Conservation (phyloP, 2,888 invertebrate genomes). For the Watsonalla cultraria region DNA sequence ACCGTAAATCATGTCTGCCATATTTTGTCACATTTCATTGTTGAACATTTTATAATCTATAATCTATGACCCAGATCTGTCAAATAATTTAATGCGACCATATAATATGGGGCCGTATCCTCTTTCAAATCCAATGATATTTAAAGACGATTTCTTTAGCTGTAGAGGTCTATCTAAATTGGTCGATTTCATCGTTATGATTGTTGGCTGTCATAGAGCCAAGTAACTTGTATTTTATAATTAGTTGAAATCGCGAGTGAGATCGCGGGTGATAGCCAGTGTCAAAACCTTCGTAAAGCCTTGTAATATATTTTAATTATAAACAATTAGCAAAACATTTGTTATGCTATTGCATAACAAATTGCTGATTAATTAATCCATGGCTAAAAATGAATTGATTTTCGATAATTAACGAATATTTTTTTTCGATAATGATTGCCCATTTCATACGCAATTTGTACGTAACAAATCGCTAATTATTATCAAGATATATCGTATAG, state of each 20-base stretch:
- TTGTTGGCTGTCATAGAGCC: background rate
- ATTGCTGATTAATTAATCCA: no score
- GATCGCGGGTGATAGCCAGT: slow-evolving; percentile 6
- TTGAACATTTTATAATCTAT: slow-evolving; percentile 24
- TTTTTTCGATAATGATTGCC: no score
- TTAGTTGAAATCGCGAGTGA: slow-evolving; percentile 3
- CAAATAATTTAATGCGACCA: slow-evolving; percentile 21
- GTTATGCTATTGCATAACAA: background rate
- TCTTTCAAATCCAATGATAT: slow-evolving; percentile 8
- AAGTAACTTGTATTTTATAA: slow-evolving; percentile 2
- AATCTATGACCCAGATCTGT: slow-evolving; percentile 36
- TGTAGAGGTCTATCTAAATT: background rate
- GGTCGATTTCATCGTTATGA: background rate
- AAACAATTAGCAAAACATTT: slow-evolving; percentile 1
- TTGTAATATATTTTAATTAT: slow-evolving; percentile 3
- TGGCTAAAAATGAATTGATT: no score
- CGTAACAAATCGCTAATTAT: no score
- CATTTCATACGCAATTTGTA: no score
- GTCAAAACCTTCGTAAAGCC: slow-evolving; percentile 1
- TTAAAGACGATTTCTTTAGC: background rate
- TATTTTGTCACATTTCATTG: slow-evolving; percentile 32
- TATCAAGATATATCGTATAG: no score
- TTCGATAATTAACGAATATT: no score
- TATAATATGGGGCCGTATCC: slow-evolving; percentile 12
- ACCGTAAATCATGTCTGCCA: slow-evolving; percentile 33